Conservation (phyloP, 2,113 vertebrate genomes). For the Rhea pennata region DNA sequence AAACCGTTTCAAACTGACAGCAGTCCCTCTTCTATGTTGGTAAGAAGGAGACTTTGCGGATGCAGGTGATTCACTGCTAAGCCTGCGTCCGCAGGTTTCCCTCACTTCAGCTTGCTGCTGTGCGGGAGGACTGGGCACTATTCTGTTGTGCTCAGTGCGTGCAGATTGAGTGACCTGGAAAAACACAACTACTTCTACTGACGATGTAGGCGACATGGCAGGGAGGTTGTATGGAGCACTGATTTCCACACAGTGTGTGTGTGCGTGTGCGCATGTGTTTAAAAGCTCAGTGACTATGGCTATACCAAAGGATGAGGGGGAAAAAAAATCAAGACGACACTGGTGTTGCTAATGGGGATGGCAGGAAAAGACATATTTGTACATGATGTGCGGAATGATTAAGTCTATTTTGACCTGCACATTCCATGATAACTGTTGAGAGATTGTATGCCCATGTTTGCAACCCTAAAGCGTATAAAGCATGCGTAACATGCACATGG, state of each 20-base stretch:
- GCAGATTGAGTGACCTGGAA: background rate
- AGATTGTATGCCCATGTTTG: background rate
- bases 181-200: background rate
- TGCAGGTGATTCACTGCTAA: background rate
- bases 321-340: background rate
- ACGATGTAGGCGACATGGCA: background rate
- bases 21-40: accelerated
- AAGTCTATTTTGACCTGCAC: background rate
- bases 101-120: background rate
- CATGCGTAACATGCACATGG: background rate
- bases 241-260: background rate
- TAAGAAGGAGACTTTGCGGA: background rate
- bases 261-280: no score
- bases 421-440: background rate
- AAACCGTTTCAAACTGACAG: background rate
- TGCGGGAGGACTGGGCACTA: background rate
- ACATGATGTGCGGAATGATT: background rate
- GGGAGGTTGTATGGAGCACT: background rate
- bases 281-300: background rate
- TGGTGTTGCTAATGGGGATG: background rate
- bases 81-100: background rate
- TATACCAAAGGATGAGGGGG: background rate
- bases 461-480: background rate
- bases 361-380: background rate
- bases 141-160: background rate